Evolutionary conservation across 2,888 invertebrate species (phyloP), one percentile per base, ranked within the genome.

Genomic region (Gymnocheta viridis): DNA sequence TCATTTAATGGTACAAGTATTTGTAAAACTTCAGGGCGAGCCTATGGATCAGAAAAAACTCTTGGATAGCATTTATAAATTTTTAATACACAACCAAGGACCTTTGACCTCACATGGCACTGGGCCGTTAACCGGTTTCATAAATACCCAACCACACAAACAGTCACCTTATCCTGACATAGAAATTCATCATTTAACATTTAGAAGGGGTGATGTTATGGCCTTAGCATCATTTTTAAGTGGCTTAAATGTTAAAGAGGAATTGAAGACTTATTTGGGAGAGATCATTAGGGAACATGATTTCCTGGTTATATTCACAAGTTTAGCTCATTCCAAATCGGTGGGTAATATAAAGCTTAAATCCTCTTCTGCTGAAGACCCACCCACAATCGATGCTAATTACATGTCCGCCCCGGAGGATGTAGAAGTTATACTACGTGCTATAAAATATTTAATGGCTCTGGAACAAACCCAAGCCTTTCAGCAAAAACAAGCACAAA

Each of bases 321-420:
- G 96, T 56, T 87, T 97, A 17, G 91, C 96, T 87, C 92, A 96
- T 70, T 96, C 96, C 0, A 93, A 93, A 85, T 96, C 96, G 86
- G 92, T 94, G 64, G 96, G 96, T 0, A 93, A 92, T 85, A 60
- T 73, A 9, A 62, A 44, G n/a, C 14, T 81, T 4, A 64, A 54
- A 9, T 69, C 81, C 1, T 9, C 41, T 38, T 44, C 35, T 5
- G 24, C 38, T 44, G 9, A 69, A 12, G 54, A 69, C 1, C 19
- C 54, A n/a, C 81, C 81, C 22, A 32, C 70, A 32, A 76, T 81
- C 7, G 56, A 81, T 74, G 44, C 74, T 1, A 22, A 69, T 27
- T 81, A 81, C n/a, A 17, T 76, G 41, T 44, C 62, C 0, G 47
- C 19, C 2, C 6, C 51, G 1, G 19, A 69, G 47, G 81, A 74